Percentiles rank a stretch among this genome's conserved stretches.
phyloP scores from a whole-genome alignment of 1,140 invertebrate genomes.

The Drosophila melanogaster region DNA sequence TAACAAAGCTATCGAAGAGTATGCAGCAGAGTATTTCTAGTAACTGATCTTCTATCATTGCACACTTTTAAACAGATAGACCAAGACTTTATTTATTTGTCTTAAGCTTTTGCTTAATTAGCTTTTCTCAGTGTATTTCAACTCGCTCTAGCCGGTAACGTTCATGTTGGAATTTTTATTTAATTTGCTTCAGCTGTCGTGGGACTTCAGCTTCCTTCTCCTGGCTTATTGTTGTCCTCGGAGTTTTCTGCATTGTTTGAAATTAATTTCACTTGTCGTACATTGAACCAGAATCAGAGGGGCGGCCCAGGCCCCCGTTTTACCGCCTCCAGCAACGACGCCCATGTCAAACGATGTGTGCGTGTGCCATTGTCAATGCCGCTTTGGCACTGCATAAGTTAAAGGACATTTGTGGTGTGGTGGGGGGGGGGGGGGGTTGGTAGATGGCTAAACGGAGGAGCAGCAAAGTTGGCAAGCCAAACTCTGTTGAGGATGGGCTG shows the following conservation, averaged over 20 bases:
- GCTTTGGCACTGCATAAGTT: conserved; percentile 66
- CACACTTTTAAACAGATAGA: too few species aligned
- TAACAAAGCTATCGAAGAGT: too few species aligned
- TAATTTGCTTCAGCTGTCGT: conserved; percentile 71
- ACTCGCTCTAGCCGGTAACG: conserved; percentile 12
- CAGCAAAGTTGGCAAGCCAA: conserved; percentile 33
- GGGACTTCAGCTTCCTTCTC: conserved; percentile 48
- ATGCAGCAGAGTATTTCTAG: too few species aligned
- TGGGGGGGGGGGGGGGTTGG: too few species aligned
- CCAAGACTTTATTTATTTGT: too few species aligned
- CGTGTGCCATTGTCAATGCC: conserved; percentile 72
- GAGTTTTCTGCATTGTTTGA: conserved; percentile 77
- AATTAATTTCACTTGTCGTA: conserved; percentile 81
- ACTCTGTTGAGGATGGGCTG: conserved; percentile 25
- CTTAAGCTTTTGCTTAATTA: background rate
- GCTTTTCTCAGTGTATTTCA: conserved; percentile 15
- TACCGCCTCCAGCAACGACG: background rate
- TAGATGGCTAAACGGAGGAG: background rate
- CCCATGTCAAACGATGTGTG: conserved; percentile 37
- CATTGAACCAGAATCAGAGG: conserved; percentile 44
- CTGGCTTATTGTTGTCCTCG: conserved; percentile 57
- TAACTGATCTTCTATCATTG: too few species aligned
- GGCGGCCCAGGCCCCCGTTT: background rate
- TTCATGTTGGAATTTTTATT: conserved; percentile 79
- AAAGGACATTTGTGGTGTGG: conserved; percentile 24